phyloP scores from a whole-genome alignment of 2,113 vertebrate species.

The Psephotus haematonotus region DNA sequence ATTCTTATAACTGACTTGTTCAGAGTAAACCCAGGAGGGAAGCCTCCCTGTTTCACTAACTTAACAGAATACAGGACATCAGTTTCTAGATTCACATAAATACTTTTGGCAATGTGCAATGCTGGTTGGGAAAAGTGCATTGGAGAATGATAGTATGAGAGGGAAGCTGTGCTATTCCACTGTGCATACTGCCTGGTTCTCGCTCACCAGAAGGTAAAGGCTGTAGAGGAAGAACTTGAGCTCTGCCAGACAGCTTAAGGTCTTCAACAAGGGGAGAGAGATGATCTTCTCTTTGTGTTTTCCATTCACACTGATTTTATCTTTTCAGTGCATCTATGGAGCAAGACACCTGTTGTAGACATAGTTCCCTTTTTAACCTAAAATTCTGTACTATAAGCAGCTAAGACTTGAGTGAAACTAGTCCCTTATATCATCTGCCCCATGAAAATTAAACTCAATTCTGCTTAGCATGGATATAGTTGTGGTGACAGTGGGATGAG shows the following conservation, averaged over 20 bases:
- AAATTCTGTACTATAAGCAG: not conserved
- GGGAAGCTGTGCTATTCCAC: not conserved
- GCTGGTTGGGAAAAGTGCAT: not conserved
- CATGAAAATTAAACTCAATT: not conserved
- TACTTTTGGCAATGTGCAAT: not conserved
- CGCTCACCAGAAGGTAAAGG: not conserved
- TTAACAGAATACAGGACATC: not conserved
- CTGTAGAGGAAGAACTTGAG: not conserved
- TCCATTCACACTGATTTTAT: not conserved
- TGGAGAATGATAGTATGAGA: rapidly evolving
- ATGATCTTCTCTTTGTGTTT: not conserved
- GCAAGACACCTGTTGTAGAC: not conserved
- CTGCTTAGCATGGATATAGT: not conserved
- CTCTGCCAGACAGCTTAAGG: not conserved
- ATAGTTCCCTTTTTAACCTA: not conserved
- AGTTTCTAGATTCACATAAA: not conserved
- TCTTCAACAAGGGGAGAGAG: not conserved
- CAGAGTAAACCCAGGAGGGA: not conserved
- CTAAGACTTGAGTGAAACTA: not conserved
- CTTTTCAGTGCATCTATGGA: not conserved
- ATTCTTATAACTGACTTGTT: not conserved
- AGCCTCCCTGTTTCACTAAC: not conserved
- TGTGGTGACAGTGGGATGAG: not conserved
- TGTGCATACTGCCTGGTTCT: not conserved
- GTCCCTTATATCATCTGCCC: not conserved